Conservation (phyloP, 2,888 invertebrate genomes). For the Philaethria dido region DNA sequence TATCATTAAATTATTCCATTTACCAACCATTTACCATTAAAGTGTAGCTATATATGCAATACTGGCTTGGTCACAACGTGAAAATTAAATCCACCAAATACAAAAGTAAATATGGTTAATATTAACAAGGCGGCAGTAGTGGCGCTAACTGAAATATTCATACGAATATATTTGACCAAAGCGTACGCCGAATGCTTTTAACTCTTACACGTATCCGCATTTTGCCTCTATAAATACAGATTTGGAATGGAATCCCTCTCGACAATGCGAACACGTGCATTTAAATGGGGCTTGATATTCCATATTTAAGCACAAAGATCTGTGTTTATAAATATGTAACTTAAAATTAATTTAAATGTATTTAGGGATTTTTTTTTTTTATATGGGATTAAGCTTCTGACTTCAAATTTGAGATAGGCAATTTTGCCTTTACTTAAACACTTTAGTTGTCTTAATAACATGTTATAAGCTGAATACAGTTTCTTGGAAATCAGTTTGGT, state of each 20-base stretch:
- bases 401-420: too few relatives aligned
- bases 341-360: too few relatives aligned
- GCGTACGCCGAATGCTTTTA: slow-evolving; percentile 24
- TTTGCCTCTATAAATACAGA: slow-evolving; percentile 35
- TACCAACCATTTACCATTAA: too few relatives aligned
- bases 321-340: not conserved
- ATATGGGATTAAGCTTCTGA: too few relatives aligned
- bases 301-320: too few relatives aligned
- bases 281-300: not conserved
- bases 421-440: too few relatives aligned
- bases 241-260: slow-evolving; percentile 23
- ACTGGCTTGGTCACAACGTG: not conserved
- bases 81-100: not conserved
- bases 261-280: slow-evolving; percentile 21
- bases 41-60: too few relatives aligned
- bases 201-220: slow-evolving; percentile 33
- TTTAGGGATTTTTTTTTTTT: too few relatives aligned
- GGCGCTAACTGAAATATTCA: slow-evolving; percentile 19
- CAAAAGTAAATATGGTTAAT: not conserved
- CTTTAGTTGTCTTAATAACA: too few relatives aligned
- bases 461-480: too few relatives aligned
- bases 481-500: too few relatives aligned
- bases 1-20: too few relatives aligned
- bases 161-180: slow-evolving; percentile 19
- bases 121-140: slow-evolving; percentile 1